phyloP scores from a whole-genome alignment of 2,888 invertebrate species.

The Agrochola macilenta region DNA sequence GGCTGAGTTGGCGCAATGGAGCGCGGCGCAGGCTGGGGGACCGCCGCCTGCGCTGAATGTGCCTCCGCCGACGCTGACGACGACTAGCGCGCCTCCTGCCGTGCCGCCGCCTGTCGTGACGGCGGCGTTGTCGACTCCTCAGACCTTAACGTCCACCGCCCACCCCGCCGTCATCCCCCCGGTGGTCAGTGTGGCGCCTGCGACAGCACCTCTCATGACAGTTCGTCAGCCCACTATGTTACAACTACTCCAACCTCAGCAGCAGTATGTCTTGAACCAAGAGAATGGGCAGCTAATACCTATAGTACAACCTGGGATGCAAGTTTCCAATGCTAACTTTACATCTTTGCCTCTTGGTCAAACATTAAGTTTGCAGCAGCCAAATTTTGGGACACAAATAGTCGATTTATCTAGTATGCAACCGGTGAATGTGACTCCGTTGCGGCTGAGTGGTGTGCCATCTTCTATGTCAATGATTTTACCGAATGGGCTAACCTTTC shows the following conservation, averaged over 20 bases:
- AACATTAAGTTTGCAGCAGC: slow-evolving; percentile 82
- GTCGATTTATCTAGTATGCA: slow-evolving; percentile 87
- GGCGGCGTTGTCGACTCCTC: slow-evolving; percentile 80
- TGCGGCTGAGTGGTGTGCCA: slow-evolving; percentile 85
- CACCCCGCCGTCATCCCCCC: slow-evolving; percentile 82
- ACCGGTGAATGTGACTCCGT: slow-evolving; percentile 86
- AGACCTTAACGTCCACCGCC: slow-evolving; percentile 79
- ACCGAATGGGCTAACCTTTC: slow-evolving; percentile 84
- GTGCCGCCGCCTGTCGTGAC: slow-evolving; percentile 80
- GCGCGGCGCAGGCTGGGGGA: slow-evolving; percentile 84
- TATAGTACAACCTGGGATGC: slow-evolving; percentile 87
- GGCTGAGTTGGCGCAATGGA: slow-evolving; percentile 89
- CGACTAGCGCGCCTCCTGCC: slow-evolving; percentile 80
- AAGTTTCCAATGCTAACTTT: slow-evolving; percentile 86
- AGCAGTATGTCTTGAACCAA: slow-evolving; percentile 87
- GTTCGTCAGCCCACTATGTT: slow-evolving; percentile 86
- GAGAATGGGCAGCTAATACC: slow-evolving; percentile 88
- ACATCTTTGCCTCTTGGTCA: slow-evolving; percentile 85
- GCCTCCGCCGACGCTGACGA: slow-evolving; percentile 83
- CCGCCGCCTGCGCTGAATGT: slow-evolving; percentile 85
- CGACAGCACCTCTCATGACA: slow-evolving; percentile 86
- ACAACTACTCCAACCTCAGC: slow-evolving; percentile 84
- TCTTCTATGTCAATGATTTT: slow-evolving; percentile 89
- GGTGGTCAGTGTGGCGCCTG: slow-evolving; percentile 84
- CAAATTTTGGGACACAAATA: slow-evolving; percentile 85